Percentiles rank a stretch among this genome's conserved stretches.
Conservation (phyloP, 2,888 invertebrate species). For the Sthenelais limicola region DNA sequence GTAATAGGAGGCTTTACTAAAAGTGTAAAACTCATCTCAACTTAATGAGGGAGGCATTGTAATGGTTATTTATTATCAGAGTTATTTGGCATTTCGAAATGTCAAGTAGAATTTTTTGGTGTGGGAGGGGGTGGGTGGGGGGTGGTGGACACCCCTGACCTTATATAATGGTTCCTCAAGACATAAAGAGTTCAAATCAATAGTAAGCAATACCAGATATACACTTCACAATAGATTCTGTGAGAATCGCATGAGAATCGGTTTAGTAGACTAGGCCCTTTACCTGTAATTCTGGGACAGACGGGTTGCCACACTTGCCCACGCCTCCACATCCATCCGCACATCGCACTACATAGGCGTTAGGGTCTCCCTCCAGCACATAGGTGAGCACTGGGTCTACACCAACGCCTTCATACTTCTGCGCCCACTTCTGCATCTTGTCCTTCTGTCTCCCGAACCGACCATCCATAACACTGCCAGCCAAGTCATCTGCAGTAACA, state of each 20-base stretch:
- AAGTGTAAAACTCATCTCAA: too few relatives aligned
- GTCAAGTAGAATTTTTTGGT: too few relatives aligned
- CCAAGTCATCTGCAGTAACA: conserved; percentile 61
- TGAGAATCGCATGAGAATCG: too few relatives aligned
- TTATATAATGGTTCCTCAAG: too few relatives aligned
- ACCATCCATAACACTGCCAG: conserved; percentile 56
- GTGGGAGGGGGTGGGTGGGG: too few relatives aligned
- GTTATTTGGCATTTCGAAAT: too few relatives aligned
- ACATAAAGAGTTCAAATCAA: neutral
- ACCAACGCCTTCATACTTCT: conserved; percentile 47
- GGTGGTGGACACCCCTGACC: too few relatives aligned
- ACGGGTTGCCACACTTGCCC: conserved; percentile 56
- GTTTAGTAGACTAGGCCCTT: too few relatives aligned
- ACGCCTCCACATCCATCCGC: conserved; percentile 57
- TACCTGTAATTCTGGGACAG: conserved; percentile 53
- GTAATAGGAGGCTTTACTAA: too few relatives aligned
- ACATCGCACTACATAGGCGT: conserved; percentile 56
- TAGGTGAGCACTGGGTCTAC: conserved; percentile 51
- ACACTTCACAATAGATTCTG: neutral
- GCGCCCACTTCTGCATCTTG: conserved; percentile 55
- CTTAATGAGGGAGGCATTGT: too few relatives aligned
- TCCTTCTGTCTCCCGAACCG: conserved; percentile 57
- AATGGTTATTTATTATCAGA: too few relatives aligned
- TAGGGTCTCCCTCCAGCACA: conserved; percentile 56
- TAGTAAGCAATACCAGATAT: neutral